phyloP scores from a whole-genome alignment of 2,113 vertebrate species.

The Gopherus evgoodei region DNA sequence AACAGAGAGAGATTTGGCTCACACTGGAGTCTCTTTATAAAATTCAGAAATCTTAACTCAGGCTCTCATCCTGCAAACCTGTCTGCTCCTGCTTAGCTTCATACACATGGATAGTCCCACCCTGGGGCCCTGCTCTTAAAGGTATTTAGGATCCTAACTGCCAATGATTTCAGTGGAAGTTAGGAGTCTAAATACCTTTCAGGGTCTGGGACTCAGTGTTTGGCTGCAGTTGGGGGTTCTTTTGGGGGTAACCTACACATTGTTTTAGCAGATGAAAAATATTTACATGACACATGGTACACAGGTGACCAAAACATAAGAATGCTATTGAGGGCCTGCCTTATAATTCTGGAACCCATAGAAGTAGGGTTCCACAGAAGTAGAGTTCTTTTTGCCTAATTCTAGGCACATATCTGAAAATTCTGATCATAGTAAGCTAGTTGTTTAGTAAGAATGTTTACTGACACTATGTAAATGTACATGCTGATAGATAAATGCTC shows the following conservation, averaged over 20 bases:
- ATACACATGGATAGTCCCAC: not conserved
- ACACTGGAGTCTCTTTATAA: not conserved
- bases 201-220: not conserved
- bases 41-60: not conserved
- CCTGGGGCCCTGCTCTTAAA: not conserved
- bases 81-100: not conserved
- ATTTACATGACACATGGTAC: not conserved
- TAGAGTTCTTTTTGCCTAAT: not conserved
- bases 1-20: not conserved
- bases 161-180: not conserved
- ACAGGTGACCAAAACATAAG: not conserved
- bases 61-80: not conserved
- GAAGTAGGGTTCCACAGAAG: not conserved
- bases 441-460: not conserved
- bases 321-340: not conserved
- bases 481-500: not conserved
- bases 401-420: not conserved
- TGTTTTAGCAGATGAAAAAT: not conserved
- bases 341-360: not conserved
- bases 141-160: too few species aligned
- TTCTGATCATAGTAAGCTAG: not conserved
- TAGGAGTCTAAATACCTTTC: not conserved
- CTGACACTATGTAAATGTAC: not conserved
- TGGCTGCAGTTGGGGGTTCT: not conserved
- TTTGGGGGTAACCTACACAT: not conserved